Base-by-base conservation (phyloP, 2,113 vertebrate genomes). In the Ranitomeya imitator region DNA sequence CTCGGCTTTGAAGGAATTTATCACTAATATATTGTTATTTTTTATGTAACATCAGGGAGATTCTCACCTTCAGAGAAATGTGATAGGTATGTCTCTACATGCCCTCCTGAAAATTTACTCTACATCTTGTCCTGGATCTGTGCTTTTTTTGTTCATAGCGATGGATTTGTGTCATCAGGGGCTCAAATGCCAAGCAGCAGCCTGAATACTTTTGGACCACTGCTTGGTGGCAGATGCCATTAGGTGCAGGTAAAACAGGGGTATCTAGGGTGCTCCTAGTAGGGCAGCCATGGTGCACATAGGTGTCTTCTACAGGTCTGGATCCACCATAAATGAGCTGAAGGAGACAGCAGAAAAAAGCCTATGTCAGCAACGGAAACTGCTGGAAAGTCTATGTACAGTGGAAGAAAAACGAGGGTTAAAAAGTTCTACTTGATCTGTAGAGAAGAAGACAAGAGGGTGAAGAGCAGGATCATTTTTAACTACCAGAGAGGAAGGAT, bases 21-120 rank as follows among this genome's bases (percentile, higher is more conserved):
- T 55, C 51, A 6, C 82, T 67, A 71, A 83, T 54, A 67, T 51
- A 65, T 55, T 84, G 82, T 83, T 83, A 67, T 67, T 83, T 31
- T 54, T 67, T 61, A 54, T 52, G 63, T 23, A 7, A 84, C 2
- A 1, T 61, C 61, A 84, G 63, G 65, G 37, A 69, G 37, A 54
- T 84, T 83, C 51, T 45, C 81, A 67, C 31, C 10, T 59, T 26
- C 15, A 31, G n/a, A 45, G 71, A 76, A 45, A 76, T 52, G 73
- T 51, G 73, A 52, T 76, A 76, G 10, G 37, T 19, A 18, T 18
- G 73, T 76, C 52, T 76, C 18, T 76, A 76, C 45, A 52, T 76
- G 73, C 37, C 73, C 73, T 76, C 16, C 3, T 52, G 14, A 52
- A 51, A 76, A 51, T 51, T 2, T 76, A 45, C 10, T 9, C 31